Conservation (phyloP, 2,113 vertebrate genomes). For the Pipra filicauda region DNA sequence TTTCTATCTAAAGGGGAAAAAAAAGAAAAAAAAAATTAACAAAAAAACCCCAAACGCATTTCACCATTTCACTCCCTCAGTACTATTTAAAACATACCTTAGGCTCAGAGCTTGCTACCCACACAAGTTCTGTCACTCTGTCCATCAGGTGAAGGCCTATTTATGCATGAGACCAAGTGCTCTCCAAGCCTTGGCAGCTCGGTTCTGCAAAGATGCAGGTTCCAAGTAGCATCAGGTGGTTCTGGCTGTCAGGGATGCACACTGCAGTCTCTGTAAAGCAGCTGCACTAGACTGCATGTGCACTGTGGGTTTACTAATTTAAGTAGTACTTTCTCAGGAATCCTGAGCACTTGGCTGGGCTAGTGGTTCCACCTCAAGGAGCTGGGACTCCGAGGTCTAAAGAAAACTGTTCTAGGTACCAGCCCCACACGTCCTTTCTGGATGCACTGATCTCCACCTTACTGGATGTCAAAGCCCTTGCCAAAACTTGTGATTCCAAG, state of each 20-base stretch:
- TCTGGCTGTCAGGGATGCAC: background rate
- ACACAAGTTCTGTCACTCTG: background rate
- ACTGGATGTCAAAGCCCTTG: background rate
- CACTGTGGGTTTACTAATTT: background rate
- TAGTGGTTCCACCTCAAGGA: background rate
- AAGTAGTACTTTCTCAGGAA: background rate
- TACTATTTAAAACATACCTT: background rate
- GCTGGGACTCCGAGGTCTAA: background rate
- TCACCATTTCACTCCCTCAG: background rate
- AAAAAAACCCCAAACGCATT: background rate
- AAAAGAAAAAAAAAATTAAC: background rate
- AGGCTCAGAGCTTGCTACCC: background rate
- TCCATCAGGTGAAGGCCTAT: background rate
- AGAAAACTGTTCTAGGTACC: background rate
- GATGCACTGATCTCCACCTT: background rate
- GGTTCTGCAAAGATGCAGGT: background rate
- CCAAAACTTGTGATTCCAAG: background rate
- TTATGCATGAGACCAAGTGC: background rate
- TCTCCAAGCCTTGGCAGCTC: background rate
- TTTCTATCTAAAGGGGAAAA: background rate
- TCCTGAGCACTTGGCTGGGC: background rate
- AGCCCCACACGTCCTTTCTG: background rate
- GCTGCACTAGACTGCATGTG: background rate
- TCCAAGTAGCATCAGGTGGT: background rate
- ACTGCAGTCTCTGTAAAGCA: background rate